These are phyloP conservation scores for Micoletzkya japonica DNA, from an alignment of 2,888 invertebrate species.

Conservation along the genomic window DNA sequence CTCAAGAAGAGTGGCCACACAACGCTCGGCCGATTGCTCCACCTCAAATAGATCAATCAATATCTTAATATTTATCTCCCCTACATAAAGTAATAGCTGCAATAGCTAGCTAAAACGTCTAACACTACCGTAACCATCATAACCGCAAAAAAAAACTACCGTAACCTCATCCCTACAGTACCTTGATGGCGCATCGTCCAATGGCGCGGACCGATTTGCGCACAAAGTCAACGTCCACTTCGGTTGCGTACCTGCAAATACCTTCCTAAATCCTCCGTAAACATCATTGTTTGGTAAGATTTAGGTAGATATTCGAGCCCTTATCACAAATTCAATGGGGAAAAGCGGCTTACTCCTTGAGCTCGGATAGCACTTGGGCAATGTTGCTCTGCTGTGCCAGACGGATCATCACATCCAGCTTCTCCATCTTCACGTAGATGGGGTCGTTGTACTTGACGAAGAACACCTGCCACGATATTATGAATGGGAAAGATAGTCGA, in stretches of 20 bases:
- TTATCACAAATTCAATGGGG: background rate
- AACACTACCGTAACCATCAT: too few species aligned
- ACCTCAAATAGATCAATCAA: conserved; percentile 31
- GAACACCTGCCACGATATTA: conserved; percentile 72
- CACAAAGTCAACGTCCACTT: conserved; percentile 99
- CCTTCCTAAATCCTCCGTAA: background rate
- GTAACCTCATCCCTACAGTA: conserved; percentile 22
- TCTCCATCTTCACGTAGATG: conserved; percentile 98
- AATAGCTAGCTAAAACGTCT: too few species aligned
- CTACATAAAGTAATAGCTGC: too few species aligned
- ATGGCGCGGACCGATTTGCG: conserved; percentile 97
- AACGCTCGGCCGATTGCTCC: conserved; percentile 95
- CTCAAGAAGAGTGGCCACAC: conserved; percentile 94
- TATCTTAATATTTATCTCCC: background rate
- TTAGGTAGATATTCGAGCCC: background rate
- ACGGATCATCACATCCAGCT: conserved; percentile 98
- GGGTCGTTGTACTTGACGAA: conserved; percentile 99
- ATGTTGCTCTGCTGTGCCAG: conserved; percentile 96
- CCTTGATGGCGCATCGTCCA: conserved; percentile 89
- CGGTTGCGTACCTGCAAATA: conserved; percentile 82
- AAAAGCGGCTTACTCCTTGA: conserved; percentile 78
- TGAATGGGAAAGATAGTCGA: background rate
- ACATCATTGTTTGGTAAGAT: background rate
- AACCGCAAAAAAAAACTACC: too few species aligned
- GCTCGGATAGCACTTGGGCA: conserved; percentile 92